phyloP scores from a whole-genome alignment of 2,888 invertebrate species.

The Drosophila subsilvestris region DNA sequence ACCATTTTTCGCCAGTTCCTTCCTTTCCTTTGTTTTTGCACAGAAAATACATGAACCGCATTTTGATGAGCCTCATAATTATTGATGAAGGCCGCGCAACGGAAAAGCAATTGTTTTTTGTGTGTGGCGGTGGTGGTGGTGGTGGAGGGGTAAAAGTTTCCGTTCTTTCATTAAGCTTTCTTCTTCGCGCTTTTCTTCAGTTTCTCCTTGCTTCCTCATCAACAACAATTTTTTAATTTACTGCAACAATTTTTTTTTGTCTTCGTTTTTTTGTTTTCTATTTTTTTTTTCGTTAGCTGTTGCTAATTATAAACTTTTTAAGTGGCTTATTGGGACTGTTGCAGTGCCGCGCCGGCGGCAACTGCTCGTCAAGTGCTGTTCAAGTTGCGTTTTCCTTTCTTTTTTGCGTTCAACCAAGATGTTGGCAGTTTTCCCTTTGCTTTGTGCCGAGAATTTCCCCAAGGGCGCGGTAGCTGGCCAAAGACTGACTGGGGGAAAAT shows the following conservation, averaged over 20 bases:
- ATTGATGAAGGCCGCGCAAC: slow-evolving; percentile 26
- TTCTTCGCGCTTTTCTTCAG: slow-evolving; percentile 9
- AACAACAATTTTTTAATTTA: slow-evolving; percentile 58
- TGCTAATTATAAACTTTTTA: slow-evolving; percentile 79
- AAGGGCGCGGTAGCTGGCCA: background rate
- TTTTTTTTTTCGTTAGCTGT: slow-evolving; percentile 50
- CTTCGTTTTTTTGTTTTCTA: slow-evolving; percentile 11
- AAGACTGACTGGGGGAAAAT: slow-evolving; percentile 30
- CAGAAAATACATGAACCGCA: slow-evolving; percentile 51
- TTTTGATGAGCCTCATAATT: slow-evolving; percentile 56
- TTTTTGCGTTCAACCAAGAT: slow-evolving; percentile 53
- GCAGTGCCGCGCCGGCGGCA: slow-evolving; percentile 44
- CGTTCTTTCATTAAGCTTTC: slow-evolving; percentile 3
- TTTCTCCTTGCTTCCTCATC: slow-evolving; percentile 18
- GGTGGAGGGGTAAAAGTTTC: background rate
- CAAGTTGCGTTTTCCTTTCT: slow-evolving; percentile 48
- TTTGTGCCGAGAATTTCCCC: slow-evolving; percentile 2
- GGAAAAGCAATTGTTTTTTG: slow-evolving; percentile 11
- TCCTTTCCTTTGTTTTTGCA: slow-evolving; percentile 4
- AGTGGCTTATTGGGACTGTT: slow-evolving; percentile 76
- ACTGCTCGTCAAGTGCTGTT: slow-evolving; percentile 68
- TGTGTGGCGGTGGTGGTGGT: background rate
- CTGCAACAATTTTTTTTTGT: slow-evolving; percentile 36
- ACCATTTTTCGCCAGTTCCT: too few relatives aligned
- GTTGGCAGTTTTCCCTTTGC: slow-evolving; percentile 55